Percentiles rank a stretch among this genome's conserved stretches.
Conservation (phyloP, 30 jellyfish, hydroid and myxozoan genomes). For the Mastigias papua region DNA sequence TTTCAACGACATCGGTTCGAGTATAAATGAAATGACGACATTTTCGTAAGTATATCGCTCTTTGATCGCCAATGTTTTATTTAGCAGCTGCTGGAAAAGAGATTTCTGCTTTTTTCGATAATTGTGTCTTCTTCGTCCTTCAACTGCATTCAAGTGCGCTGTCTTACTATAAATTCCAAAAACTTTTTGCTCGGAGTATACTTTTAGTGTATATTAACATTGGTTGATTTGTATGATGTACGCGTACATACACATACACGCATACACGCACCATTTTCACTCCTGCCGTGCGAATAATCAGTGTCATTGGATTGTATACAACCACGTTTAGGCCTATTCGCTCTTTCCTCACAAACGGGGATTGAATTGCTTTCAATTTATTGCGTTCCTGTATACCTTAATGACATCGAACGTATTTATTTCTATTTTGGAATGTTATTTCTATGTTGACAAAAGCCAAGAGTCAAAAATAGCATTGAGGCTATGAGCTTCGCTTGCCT, state of each 20-base stretch:
- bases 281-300: not conserved
- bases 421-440: no score
- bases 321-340: not conserved
- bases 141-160: not conserved
- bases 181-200: no score
- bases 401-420: no score
- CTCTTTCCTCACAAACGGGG: not conserved
- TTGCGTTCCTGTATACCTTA: no score
- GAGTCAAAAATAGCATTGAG: no score
- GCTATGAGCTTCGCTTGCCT: no score
- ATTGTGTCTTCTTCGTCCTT: constrained; percentile 4
- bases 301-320: not conserved
- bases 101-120: not conserved
- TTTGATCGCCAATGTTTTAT: constrained; percentile 31
- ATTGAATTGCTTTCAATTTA: not conserved
- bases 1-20: constrained; percentile 91
- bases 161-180: not conserved
- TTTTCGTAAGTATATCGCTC: constrained; percentile 85
- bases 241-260: no score
- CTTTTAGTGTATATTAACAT: no score
- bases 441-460: no score
- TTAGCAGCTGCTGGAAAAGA: constrained; percentile 58
- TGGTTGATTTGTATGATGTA: no score
- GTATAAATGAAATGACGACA: constrained; percentile 87
- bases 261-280: not conserved